phyloP scores from a whole-genome alignment of 2,797 vertebrate genomes.

The Danio albolineatus region DNA sequence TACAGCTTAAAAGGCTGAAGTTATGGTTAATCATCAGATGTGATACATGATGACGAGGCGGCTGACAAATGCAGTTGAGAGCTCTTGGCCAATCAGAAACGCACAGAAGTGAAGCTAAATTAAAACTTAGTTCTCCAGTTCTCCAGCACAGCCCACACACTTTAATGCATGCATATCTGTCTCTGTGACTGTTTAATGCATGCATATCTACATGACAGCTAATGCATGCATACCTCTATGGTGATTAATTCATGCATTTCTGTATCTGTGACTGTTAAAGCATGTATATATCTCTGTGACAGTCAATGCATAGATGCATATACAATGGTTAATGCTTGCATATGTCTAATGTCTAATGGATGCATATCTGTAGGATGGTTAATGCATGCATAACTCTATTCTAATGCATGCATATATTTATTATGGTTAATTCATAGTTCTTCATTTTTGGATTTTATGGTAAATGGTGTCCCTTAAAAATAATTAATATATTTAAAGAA shows the following conservation, averaged over 20 bases:
- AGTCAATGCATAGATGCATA: too few relatives aligned
- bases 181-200: too few relatives aligned
- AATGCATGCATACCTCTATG: not conserved
- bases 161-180: not conserved
- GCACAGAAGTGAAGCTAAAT: not conserved
- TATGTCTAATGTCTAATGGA: too few relatives aligned
- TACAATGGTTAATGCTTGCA: too few relatives aligned
- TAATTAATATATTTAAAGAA: not conserved
- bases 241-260: not conserved
- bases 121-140: constrained; percentile 36
- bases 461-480: not conserved
- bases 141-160: constrained; percentile 32
- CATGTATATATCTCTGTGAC: too few relatives aligned
- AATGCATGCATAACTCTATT: too few relatives aligned
- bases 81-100: constrained; percentile 51
- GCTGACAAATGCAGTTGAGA: constrained; percentile 42
- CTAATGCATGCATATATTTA: too few relatives aligned
- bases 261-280: too few relatives aligned
- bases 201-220: too few relatives aligned
- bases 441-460: not conserved
- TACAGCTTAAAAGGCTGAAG: constrained; percentile 40
- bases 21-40: constrained; percentile 51
- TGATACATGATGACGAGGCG: constrained; percentile 25
- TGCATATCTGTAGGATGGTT: too few relatives aligned
- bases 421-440: too few relatives aligned